Conservation (phyloP, 2,797 vertebrate genomes). For the Acrocephalus scirpaceus region DNA sequence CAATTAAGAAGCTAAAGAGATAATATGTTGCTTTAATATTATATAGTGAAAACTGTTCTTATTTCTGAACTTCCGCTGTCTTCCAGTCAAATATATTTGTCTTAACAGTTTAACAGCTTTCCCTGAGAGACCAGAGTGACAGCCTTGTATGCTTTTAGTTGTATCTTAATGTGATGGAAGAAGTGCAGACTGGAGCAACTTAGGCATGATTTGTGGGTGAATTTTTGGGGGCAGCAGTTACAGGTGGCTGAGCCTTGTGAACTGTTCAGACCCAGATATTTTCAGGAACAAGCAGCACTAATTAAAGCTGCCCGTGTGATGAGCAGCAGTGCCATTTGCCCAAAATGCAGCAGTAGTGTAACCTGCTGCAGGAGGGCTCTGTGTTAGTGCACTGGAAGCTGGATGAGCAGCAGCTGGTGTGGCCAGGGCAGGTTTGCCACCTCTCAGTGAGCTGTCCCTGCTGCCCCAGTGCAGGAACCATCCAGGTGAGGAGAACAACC, state of each 20-base stretch:
- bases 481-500: not conserved
- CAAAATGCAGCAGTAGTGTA: fast-evolving
- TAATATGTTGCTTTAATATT: constrained; percentile 27
- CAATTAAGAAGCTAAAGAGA: constrained; percentile 38
- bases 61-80: not conserved
- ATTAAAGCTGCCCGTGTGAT: not conserved
- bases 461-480: not conserved
- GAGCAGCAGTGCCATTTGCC: not conserved
- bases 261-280: not conserved
- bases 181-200: not conserved
- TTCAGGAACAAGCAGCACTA: not conserved
- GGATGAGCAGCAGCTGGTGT: not conserved
- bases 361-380: not conserved
- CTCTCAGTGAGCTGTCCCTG: not conserved
- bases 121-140: not conserved
- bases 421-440: not conserved
- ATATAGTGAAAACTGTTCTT: not conserved
- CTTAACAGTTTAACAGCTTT: not conserved
- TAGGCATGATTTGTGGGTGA: not conserved
- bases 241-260: not conserved
- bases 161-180: not conserved
- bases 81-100: not conserved
- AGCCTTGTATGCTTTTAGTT: not conserved
- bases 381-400: not conserved
- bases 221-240: not conserved